Base-by-base conservation (phyloP, 2,113 vertebrate species). In the Accipiter cooperii region DNA sequence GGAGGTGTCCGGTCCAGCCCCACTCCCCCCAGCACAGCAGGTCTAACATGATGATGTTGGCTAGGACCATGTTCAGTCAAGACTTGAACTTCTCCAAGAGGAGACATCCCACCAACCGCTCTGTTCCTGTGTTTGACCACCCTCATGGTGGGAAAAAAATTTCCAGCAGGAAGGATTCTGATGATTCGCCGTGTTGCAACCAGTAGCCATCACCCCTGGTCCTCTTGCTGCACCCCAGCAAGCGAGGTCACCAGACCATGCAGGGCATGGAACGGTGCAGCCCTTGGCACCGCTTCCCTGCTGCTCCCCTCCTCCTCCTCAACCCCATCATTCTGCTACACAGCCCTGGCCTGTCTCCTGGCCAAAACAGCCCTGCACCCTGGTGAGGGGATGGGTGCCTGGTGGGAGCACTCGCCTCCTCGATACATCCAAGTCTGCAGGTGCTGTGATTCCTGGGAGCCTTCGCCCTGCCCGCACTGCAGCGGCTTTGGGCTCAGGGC, bases 41-140 rank as follows among this genome's bases (percentile, higher is more conserved):
- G 8, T 28, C n/a, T 4, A 2, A 21, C 0, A 0, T 2, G 3
- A 24, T 17, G 17, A 10, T 17, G 12, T 22, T 52, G 51, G 9
- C n/a, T 42, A 24, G 20, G 20, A 7, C 26, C 22, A 1, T 6
- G 15, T 52, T 28, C 61, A 60, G 57, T 6, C 29, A 33, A 47
- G 51, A 14, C 18, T 55, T 51, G 60, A 75, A 51, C 26, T 9
- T 3, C 25, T 40, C 31, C 58, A 47, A 18, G 31, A 47, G 24
- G 2, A 2, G 36, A 63, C 3, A 1, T 55, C 38, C 16, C 57
- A n/a, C 15, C 10, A 16, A 2, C 47, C 7, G 3, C 74, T 52
- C 38, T 12, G 2, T 60, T 51, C 42, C 47, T 6, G 0, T 9
- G 1, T 76, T 42, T 51, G 44, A 44, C 28, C 26, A 46, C 25